Evolutionary conservation across 2,888 invertebrate species (phyloP).

Genomic region (Lepidochitona cinerea): DNA sequence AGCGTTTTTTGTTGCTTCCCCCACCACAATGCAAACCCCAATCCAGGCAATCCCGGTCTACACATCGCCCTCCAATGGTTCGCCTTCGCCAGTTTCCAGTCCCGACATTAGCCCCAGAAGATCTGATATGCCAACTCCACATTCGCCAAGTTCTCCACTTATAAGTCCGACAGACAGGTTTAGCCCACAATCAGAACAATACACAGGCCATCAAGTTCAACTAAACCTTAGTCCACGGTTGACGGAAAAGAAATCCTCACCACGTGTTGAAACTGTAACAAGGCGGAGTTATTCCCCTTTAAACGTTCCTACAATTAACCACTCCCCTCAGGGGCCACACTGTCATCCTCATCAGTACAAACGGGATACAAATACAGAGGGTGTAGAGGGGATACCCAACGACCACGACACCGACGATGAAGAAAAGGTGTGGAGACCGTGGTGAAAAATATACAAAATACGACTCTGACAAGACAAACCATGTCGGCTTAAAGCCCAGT

Average conservation of each 20-base stretch:
- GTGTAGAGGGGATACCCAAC: background rate
- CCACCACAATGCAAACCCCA: background rate
- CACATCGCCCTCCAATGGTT: background rate
- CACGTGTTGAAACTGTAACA: background rate
- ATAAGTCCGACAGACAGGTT: too few species aligned
- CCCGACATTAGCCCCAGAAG: background rate
- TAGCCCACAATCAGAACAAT: background rate
- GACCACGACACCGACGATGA: background rate
- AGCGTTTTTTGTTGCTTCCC: constrained; percentile 9
- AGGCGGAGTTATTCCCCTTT: too few species aligned
- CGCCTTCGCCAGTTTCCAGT: background rate
- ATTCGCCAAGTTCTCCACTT: background rate
- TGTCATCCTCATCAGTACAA: too few species aligned
- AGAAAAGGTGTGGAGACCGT: background rate
- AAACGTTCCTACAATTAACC: background rate
- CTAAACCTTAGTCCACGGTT: background rate
- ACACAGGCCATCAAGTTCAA: background rate
- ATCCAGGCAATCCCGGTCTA: constrained; percentile 4
- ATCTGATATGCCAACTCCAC: background rate
- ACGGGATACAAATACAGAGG: background rate
- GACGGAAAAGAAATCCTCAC: background rate
- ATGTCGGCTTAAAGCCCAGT: too few species aligned
- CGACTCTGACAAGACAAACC: too few species aligned
- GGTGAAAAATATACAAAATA: too few species aligned
- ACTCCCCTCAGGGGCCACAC: too few species aligned